phyloP scores from a whole-genome alignment of 2,113 vertebrate species.

The Psophia crepitans region DNA sequence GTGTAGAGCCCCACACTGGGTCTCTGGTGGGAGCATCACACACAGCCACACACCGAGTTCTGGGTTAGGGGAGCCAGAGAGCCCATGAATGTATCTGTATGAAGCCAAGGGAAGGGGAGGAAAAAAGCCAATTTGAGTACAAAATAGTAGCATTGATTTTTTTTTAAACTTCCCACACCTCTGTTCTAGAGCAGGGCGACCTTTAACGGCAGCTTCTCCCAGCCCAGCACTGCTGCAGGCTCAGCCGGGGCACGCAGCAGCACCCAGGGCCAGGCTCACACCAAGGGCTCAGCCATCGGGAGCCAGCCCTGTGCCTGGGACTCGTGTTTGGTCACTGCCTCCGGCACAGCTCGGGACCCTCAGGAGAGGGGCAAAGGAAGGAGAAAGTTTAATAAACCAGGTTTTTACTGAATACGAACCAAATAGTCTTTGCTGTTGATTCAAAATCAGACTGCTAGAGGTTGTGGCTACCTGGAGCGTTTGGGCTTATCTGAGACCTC shows the following conservation, averaged over 20 bases:
- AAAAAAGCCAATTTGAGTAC: neutral
- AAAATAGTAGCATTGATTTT: neutral
- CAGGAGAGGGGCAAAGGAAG: neutral
- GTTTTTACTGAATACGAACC: neutral
- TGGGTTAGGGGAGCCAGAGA: neutral
- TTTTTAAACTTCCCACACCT: neutral
- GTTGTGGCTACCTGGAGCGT: rapidly evolving
- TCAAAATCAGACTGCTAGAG: neutral
- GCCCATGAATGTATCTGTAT: rapidly evolving
- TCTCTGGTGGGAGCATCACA: neutral
- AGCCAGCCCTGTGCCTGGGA: neutral
- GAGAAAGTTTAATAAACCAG: neutral
- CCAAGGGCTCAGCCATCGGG: neutral
- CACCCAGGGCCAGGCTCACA: neutral
- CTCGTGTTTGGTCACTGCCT: rapidly evolving
- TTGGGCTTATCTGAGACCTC: neutral
- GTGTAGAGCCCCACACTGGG: neutral
- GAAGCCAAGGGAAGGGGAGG: neutral
- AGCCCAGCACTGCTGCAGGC: neutral
- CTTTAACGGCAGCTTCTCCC: neutral
- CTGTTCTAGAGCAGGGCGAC: neutral
- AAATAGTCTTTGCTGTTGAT: neutral
- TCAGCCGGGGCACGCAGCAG: rapidly evolving
- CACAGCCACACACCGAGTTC: rapidly evolving
- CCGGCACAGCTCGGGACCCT: neutral